phyloP scores from a whole-genome alignment of 2,797 vertebrate genomes.

The Morelia viridis region DNA sequence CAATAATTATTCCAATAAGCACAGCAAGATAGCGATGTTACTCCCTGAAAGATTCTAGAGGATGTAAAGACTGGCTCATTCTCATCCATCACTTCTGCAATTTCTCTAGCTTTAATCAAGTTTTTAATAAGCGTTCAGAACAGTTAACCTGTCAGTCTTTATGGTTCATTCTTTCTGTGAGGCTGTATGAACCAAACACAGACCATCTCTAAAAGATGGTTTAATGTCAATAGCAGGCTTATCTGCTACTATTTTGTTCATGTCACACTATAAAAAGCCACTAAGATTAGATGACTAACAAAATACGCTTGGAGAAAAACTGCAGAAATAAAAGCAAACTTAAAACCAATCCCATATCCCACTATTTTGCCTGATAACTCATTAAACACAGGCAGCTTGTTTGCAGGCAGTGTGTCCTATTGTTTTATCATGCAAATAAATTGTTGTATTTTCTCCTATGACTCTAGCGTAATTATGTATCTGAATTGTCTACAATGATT shows the following conservation, averaged over 20 bases:
- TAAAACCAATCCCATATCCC: background rate
- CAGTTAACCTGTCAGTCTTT: constrained; percentile 56
- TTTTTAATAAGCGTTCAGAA: constrained; percentile 21
- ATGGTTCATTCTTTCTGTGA: constrained; percentile 49
- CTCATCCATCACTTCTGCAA: background rate
- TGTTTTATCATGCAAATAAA: background rate
- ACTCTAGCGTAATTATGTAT: background rate
- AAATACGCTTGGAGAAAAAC: background rate
- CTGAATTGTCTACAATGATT: background rate
- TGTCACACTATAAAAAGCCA: background rate
- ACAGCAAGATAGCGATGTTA: background rate
- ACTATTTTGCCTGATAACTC: background rate
- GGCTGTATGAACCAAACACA: constrained; percentile 42
- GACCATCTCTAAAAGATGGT: constrained; percentile 65
- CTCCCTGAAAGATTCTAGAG: background rate
- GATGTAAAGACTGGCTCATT: too few relatives aligned
- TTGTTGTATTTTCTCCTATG: background rate
- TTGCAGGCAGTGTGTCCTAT: background rate
- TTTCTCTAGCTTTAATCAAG: background rate
- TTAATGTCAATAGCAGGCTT: constrained; percentile 46
- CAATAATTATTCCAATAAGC: background rate
- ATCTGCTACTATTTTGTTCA: constrained; percentile 49
- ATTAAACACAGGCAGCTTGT: background rate
- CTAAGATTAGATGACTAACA: background rate
- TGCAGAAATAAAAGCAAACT: background rate